Percentiles rank a stretch among this genome's conserved stretches.
phyloP scores from a whole-genome alignment of 2,888 invertebrate genomes.

The Luperina nickerlii region DNA sequence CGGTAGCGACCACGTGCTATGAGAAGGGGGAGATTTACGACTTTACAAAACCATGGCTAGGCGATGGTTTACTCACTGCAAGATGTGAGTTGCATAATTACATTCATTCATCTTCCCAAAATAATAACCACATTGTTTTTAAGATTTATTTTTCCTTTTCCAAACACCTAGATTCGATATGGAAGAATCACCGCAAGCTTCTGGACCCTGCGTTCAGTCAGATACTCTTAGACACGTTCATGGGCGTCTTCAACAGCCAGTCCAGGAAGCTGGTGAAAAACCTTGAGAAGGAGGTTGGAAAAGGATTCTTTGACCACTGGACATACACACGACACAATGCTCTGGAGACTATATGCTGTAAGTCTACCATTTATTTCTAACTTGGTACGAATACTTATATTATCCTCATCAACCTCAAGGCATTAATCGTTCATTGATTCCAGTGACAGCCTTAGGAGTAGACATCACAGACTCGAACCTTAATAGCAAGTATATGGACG shows the following conservation, averaged over 20 bases:
- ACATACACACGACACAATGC: slow-evolving; percentile 79
- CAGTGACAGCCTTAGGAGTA: slow-evolving; percentile 84
- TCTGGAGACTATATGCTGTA: slow-evolving; percentile 83
- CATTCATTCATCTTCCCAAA: too few species aligned
- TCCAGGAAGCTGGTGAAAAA: slow-evolving; percentile 72
- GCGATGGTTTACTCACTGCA: slow-evolving; percentile 84
- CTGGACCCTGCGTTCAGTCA: slow-evolving; percentile 80
- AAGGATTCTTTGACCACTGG: slow-evolving; percentile 80
- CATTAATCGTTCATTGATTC: slow-evolving; percentile 21
- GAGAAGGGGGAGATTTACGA: slow-evolving; percentile 82
- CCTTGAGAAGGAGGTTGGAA: slow-evolving; percentile 61
- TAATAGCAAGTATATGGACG: slow-evolving; percentile 79
- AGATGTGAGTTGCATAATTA: slow-evolving; percentile 70
- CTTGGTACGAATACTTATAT: not conserved
- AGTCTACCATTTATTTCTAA: slow-evolving; percentile 60
- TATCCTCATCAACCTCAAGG: not conserved
- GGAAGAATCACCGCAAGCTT: slow-evolving; percentile 79
- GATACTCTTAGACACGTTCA: slow-evolving; percentile 74
- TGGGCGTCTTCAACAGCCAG: slow-evolving; percentile 78
- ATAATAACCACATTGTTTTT: not conserved
- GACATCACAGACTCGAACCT: slow-evolving; percentile 78
- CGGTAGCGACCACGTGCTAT: slow-evolving; percentile 80
- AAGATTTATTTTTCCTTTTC: not conserved
- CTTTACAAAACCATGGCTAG: slow-evolving; percentile 83
- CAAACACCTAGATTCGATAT: slow-evolving; percentile 71